A percentile compares a stretch with the other conserved stretches of the same genome.
phyloP scores from a whole-genome alignment of 2,888 invertebrate genomes.

The Oeneis ivallda region DNA sequence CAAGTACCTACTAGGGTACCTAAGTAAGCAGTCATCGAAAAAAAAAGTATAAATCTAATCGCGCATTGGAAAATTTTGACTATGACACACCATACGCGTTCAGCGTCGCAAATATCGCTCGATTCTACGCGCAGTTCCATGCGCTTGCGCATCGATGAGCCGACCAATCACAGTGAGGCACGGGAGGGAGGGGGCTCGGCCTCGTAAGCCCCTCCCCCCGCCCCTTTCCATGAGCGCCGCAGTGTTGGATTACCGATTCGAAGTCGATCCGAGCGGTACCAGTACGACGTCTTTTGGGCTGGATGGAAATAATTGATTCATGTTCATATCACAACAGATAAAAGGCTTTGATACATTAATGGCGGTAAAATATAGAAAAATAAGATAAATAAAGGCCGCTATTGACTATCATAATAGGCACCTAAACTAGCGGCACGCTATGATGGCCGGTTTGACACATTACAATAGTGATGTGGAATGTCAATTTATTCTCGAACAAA shows the following conservation, averaged over 20 bases:
- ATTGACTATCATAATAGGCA: no score
- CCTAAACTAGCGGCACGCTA: no score
- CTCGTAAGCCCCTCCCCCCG: conserved; percentile 57
- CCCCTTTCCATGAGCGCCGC: conserved; percentile 60
- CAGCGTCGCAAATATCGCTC: conserved; percentile 6
- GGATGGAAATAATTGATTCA: conserved; percentile 19
- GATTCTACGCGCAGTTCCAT: conserved; percentile 38
- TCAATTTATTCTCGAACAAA: no score
- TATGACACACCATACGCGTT: conserved; percentile 9
- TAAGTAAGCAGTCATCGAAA: no score
- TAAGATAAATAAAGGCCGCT: not conserved
- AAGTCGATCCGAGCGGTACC: conserved; percentile 25
- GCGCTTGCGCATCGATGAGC: conserved; percentile 57
- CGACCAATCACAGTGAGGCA: conserved; percentile 59
- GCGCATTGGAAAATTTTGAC: conserved; percentile 1
- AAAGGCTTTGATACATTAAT: no score
- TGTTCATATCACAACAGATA: not conserved
- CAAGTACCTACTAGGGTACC: no score
- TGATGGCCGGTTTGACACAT: no score
- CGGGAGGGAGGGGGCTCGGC: conserved; percentile 56
- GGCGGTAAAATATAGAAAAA: not conserved
- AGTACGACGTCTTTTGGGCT: conserved; percentile 22
- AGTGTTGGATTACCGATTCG: conserved; percentile 57
- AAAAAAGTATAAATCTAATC: no score
- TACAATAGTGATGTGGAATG: no score